Base-by-base conservation (phyloP, 2,113 vertebrate species). In the Lichenostomus cassidix region DNA sequence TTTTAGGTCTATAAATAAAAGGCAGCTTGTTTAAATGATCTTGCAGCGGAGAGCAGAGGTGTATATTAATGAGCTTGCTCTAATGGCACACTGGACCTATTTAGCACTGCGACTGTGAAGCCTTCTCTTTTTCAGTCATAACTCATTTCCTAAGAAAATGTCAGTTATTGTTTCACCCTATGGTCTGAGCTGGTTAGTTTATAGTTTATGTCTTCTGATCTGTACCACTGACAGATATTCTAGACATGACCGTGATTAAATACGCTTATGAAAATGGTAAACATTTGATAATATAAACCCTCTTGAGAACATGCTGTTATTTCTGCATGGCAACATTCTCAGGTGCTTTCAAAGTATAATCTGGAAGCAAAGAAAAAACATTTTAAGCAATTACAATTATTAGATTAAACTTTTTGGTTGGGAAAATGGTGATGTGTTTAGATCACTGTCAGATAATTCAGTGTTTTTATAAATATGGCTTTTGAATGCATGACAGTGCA, bases 71-170 rank as follows among this genome's bases (percentile, higher is more conserved):
- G 96, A 97, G 97, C 89, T 96, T 94, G 92, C 95, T 97, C 96
- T 96, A 97, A 97, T 90, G 92, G 95, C 92, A 98, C 98, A 98
- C 98, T 98, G 97, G 96, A 84, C 94, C 98, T 98, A 98, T 98
- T 98, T 98, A 98, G 97, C 95, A 74, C 87, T 62, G 49, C 2
- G 69, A 95, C 96, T 97, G 94, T 96, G 95, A 97, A 96, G 96
- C 78, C 97, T 98, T 98, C 97, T 98, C 97, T 96, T 96, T 97
- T 96, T 98, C 97, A 98, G 98, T 98, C 98, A 98, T 97, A 98
- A 98, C 97, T 98, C 97, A 98, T 98, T 98, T 99, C 98, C 98
- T 97, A 97, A 92, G 96, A 97, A 98, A 98, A 97, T 97, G 97
- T 98, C 98, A 98, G 96, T 87, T 93, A 83, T 80, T 92, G 91